Evolutionary conservation across 1,140 invertebrate species (phyloP).

Genomic region (Tachypleus tridentatus): DNA sequence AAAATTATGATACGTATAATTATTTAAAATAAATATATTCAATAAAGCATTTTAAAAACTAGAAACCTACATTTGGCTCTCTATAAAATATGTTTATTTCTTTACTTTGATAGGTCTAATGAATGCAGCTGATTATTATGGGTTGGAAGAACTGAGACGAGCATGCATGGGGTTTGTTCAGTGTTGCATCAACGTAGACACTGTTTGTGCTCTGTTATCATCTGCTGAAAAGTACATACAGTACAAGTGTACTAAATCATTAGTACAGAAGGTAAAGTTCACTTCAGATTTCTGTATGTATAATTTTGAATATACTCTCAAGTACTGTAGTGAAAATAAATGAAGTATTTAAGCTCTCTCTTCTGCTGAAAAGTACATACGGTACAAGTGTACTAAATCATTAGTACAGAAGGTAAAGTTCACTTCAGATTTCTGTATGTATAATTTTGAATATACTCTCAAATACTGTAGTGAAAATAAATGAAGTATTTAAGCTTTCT

Average conservation of each 20-base stretch:
- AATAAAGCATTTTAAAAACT: too few relatives aligned
- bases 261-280: conserved; percentile 61
- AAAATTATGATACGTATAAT: too few relatives aligned
- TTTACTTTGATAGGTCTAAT: conserved; percentile 56
- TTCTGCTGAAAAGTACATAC: too few relatives aligned
- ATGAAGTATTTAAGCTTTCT: too few relatives aligned
- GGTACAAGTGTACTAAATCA: conserved; percentile 88
- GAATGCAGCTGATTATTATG: conserved; percentile 92
- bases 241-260: conserved; percentile 84
- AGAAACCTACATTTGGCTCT: too few relatives aligned
- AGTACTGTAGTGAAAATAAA: too few relatives aligned
- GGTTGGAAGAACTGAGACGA: conserved; percentile 70
- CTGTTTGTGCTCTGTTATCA: conserved; percentile 76
- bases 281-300: neutral
- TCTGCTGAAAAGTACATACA: conserved; percentile 89
- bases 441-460: too few relatives aligned
- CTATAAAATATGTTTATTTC: too few relatives aligned
- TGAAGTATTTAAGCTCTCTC: too few relatives aligned
- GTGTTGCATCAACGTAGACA: conserved; percentile 88
- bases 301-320: too few relatives aligned
- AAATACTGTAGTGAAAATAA: too few relatives aligned
- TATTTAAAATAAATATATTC: too few relatives aligned
- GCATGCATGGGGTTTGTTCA: conserved; percentile 86
- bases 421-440: neutral
- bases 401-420: conserved; percentile 61